Conservation (phyloP, 2,888 invertebrate species). For the Eupithecia tripunctaria region DNA sequence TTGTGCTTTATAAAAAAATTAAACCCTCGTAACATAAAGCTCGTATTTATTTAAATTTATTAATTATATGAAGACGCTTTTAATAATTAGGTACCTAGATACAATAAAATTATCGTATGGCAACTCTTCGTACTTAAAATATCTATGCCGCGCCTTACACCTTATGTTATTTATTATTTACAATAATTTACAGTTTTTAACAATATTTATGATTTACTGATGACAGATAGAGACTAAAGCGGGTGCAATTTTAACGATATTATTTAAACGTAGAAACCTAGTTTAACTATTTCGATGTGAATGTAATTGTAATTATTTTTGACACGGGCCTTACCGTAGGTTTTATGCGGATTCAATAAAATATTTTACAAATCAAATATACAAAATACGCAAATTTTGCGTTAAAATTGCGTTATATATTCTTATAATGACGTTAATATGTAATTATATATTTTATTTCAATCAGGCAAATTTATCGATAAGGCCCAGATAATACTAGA, state of each 20-base stretch:
- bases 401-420: background rate
- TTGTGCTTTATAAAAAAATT: constrained; percentile 31
- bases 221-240: constrained; percentile 9
- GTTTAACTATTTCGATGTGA: constrained; percentile 37
- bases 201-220: constrained; percentile 1
- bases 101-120: constrained; percentile 59
- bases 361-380: no score
- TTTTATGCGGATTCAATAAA: background rate
- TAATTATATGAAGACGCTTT: constrained; percentile 39
- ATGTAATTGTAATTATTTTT: background rate
- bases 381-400: background rate
- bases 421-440: background rate
- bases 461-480: background rate
- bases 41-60: constrained; percentile 53
- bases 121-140: constrained; percentile 64
- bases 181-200: constrained; percentile 51
- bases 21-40: constrained; percentile 56
- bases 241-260: constrained; percentile 15
- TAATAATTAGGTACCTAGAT: background rate
- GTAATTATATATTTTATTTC: background rate
- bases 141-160: constrained; percentile 35
- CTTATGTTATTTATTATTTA: constrained; percentile 42
- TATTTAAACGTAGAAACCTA: constrained; percentile 10
- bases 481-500: background rate
- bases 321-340: background rate